These are phyloP conservation scores for Pelmatolapia mariae DNA, from an alignment of 2,113 vertebrate genomes.

Conservation along the genomic window DNA sequence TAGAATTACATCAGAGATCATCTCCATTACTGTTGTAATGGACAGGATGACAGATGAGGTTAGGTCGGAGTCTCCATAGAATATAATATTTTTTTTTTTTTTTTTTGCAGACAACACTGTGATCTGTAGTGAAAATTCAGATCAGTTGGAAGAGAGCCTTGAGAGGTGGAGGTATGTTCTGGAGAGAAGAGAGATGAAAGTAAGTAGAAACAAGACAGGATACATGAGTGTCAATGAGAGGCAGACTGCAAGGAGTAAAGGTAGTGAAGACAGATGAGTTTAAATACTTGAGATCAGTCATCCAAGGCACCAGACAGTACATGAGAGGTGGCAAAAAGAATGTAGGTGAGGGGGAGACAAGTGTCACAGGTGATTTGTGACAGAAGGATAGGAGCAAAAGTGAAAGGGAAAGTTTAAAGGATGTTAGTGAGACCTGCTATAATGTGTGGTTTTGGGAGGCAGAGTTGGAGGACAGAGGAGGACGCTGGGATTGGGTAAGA, in stretches of 20 bases:
- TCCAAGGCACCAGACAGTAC: neutral
- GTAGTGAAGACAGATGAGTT: neutral
- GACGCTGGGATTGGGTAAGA: neutral
- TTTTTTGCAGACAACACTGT: neutral
- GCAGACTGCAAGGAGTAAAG: neutral
- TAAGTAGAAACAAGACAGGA: neutral
- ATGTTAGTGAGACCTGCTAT: neutral
- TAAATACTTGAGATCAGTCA: neutral
- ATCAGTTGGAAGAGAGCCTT: neutral
- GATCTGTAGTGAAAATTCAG: neutral
- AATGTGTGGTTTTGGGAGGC: neutral
- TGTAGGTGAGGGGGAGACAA: neutral
- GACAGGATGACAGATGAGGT: neutral
- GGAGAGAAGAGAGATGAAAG: neutral
- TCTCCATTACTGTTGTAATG: neutral
- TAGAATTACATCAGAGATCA: neutral
- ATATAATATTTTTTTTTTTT: rapidly evolving
- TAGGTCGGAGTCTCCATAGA: neutral
- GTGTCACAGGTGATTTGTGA: neutral
- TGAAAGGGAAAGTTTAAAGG: neutral
- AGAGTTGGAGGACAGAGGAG: neutral
- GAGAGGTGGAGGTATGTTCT: neutral
- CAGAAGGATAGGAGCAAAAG: neutral
- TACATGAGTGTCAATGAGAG: neutral
- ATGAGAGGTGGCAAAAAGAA: neutral